A percentile compares a stretch with the other conserved stretches of the same genome.
These are phyloP conservation scores for Myiagra hebetior DNA, from an alignment of 2,113 vertebrate species.

Conservation along the genomic window DNA sequence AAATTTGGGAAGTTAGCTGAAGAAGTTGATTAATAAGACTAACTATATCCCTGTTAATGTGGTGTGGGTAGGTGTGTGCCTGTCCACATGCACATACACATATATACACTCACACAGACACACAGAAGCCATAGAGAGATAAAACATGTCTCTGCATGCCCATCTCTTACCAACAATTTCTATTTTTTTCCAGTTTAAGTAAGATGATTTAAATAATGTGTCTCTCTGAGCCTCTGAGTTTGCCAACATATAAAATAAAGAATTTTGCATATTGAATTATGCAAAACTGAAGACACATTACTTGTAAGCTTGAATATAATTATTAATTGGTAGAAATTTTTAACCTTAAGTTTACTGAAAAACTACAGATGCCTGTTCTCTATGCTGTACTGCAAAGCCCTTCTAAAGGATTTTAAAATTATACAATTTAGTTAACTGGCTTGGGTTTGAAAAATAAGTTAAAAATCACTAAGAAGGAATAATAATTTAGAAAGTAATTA, in stretches of 20 bases:
- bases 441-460: not conserved
- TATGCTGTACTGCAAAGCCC: not conserved
- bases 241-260: not conserved
- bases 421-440: not conserved
- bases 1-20: not conserved
- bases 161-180: not conserved
- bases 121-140: not conserved
- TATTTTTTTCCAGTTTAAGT: not conserved
- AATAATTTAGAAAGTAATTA: not conserved
- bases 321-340: slow-evolving; percentile 45
- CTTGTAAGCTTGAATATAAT: not conserved
- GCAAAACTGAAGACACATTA: slow-evolving; percentile 14
- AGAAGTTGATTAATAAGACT: not conserved
- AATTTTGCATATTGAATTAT: not conserved
- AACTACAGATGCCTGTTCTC: not conserved
- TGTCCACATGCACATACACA: not conserved
- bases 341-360: not conserved
- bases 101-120: not conserved
- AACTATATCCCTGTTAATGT: not conserved
- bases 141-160: not conserved
- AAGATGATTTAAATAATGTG: not conserved
- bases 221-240: not conserved
- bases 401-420: not conserved
- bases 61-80: not conserved
- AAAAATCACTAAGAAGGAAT: not conserved